Percentiles rank a stretch among this genome's conserved stretches.
Evolutionary conservation across 2,888 invertebrate genomes (phyloP).

Genomic region (Ypsolopha sequella): DNA sequence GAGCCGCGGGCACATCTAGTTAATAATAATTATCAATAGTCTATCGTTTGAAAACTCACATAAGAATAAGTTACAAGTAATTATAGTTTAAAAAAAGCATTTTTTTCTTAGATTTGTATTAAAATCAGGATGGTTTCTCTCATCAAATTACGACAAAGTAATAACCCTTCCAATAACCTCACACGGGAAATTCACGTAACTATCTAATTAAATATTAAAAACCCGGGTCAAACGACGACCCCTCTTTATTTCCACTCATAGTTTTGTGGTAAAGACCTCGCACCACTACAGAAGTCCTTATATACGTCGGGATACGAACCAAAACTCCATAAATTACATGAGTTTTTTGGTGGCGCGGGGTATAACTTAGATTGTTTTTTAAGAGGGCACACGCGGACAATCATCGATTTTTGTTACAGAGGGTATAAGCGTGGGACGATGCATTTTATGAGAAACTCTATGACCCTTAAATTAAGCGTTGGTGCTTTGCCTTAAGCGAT

Average conservation of each 20-base stretch:
- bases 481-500: neutral
- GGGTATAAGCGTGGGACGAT: constrained; percentile 8
- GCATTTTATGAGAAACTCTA: constrained; percentile 1
- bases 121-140: neutral
- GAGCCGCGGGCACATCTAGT: too few relatives aligned
- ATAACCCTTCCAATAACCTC: neutral
- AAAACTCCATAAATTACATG: too few relatives aligned
- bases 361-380: constrained; percentile 64
- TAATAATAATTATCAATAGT: too few relatives aligned
- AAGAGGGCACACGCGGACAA: constrained; percentile 40
- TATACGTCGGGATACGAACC: too few relatives aligned
- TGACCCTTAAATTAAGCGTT: constrained; percentile 1
- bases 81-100: too few relatives aligned
- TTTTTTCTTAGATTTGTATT: too few relatives aligned
- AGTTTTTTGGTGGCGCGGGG: constrained; percentile 15
- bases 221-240: neutral
- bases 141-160: neutral
- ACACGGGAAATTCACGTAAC: neutral
- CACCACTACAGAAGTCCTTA: too few relatives aligned
- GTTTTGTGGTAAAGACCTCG: neutral
- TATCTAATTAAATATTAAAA: constrained; percentile 3
- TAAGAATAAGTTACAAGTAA: too few relatives aligned
- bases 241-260: neutral
- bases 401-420: neutral
- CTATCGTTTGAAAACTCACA: too few relatives aligned